These are phyloP conservation scores for Phlogophora meticulosa DNA, from an alignment of 2,888 invertebrate species.

Conservation along the genomic window DNA sequence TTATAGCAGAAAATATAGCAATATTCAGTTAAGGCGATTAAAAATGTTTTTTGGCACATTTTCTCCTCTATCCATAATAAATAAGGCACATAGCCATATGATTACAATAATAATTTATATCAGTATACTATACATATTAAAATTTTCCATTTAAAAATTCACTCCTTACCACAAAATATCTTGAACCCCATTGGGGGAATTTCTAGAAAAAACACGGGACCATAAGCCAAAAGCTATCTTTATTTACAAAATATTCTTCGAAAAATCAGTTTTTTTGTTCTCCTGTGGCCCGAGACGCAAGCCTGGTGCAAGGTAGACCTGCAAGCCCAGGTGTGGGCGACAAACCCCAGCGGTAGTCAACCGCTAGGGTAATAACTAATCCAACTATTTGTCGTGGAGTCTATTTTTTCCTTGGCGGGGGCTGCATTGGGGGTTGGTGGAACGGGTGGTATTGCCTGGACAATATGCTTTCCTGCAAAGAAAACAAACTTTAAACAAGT, in stretches of 20 bases:
- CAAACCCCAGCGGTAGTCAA: slow-evolving; percentile 79
- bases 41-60: slow-evolving; percentile 78
- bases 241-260: slow-evolving; percentile 78
- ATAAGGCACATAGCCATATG: slow-evolving; percentile 85
- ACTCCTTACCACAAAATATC: slow-evolving; percentile 59
- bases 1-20: slow-evolving; percentile 65
- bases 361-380: slow-evolving; percentile 76
- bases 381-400: slow-evolving; percentile 64
- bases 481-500: slow-evolving; percentile 1
- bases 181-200: slow-evolving; percentile 54
- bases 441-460: slow-evolving; percentile 86
- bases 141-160: slow-evolving; percentile 61
- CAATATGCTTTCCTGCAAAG: slow-evolving; percentile 83
- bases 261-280: slow-evolving; percentile 70
- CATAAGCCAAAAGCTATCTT: slow-evolving; percentile 57
- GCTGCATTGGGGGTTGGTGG: slow-evolving; percentile 86
- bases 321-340: slow-evolving; percentile 69
- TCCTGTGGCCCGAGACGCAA: slow-evolving; percentile 66
- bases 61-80: slow-evolving; percentile 69
- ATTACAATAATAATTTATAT: slow-evolving; percentile 60
- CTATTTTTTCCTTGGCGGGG: slow-evolving; percentile 82
- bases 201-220: slow-evolving; percentile 53
- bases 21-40: slow-evolving; percentile 68
- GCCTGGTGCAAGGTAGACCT: too few relatives aligned
- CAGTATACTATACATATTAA: slow-evolving; percentile 61